Evolutionary conservation across 2,113 vertebrate species (phyloP).

Genomic region (Ariopsis seemanni): DNA sequence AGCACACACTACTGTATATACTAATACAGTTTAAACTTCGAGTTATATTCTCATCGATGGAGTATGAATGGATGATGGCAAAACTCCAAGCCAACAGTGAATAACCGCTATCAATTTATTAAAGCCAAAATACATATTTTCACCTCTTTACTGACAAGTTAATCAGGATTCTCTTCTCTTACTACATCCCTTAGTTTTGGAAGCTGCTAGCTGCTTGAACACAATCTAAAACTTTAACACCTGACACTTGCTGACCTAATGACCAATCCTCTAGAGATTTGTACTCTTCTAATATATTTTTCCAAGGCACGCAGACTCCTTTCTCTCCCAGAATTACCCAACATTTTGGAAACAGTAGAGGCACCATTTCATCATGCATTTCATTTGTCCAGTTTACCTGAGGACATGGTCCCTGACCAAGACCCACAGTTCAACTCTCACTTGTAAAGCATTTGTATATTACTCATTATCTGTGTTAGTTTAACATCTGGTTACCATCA

Average conservation of each 20-base stretch:
- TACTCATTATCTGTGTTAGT: neutral
- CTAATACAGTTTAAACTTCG: too few species aligned
- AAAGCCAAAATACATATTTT: neutral
- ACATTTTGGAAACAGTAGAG: constrained; percentile 6
- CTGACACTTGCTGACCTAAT: neutral
- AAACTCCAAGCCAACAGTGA: neutral
- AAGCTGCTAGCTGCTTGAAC: neutral
- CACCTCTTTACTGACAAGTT: too few species aligned
- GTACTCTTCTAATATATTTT: constrained; percentile 2
- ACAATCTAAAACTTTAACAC: neutral
- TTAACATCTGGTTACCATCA: constrained; percentile 17
- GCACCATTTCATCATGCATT: neutral
- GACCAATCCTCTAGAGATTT: neutral
- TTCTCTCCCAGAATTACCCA: neutral
- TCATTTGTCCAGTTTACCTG: constrained; percentile 4
- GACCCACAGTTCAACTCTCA: neutral
- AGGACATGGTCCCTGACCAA: neutral
- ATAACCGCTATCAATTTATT: neutral
- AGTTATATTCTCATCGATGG: too few species aligned
- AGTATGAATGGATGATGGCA: neutral
- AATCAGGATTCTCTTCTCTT: neutral
- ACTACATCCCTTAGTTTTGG: neutral
- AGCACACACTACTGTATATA: too few species aligned
- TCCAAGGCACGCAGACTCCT: neutral
- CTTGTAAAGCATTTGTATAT: constrained; percentile 7